Conservation (phyloP, 2,113 vertebrate genomes). For the Labeo rohita region DNA sequence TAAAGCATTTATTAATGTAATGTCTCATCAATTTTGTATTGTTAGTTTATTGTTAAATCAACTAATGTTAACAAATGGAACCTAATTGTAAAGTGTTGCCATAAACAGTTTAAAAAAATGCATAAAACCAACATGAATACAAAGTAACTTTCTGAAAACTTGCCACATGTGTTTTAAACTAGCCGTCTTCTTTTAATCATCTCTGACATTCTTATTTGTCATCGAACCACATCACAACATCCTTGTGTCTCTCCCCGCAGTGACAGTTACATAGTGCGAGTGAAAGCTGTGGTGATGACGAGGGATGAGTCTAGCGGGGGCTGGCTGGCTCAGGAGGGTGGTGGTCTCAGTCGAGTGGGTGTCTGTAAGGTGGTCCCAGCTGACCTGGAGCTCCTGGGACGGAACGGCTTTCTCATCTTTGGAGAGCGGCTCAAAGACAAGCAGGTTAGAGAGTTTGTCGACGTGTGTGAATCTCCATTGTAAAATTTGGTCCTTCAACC, state of each 20-base stretch:
- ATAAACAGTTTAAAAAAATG: background rate
- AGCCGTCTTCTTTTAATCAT: background rate
- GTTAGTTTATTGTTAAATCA: no score
- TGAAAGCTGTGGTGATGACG: slow-evolving; percentile 99
- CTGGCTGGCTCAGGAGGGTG: slow-evolving; percentile 96
- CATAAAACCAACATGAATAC: background rate
- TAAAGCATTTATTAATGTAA: no score
- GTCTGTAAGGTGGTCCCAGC: slow-evolving; percentile 89
- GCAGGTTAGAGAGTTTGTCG: slow-evolving; percentile 76
- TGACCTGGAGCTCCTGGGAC: slow-evolving; percentile 84
- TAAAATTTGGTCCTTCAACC: background rate
- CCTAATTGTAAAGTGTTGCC: background rate
- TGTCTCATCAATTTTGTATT: no score
- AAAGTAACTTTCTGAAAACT: background rate
- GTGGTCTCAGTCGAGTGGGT: slow-evolving; percentile 94
- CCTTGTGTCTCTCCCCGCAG: slow-evolving; percentile 70
- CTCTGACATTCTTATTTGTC: background rate
- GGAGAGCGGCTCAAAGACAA: slow-evolving; percentile 95
- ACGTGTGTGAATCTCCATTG: background rate
- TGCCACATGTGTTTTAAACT: background rate
- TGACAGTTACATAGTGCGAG: slow-evolving; percentile 98
- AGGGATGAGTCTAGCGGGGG: slow-evolving; percentile 96
- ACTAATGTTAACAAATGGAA: no score
- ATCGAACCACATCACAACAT: background rate
- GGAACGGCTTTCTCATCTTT: slow-evolving; percentile 91